Evolutionary conservation across 2,888 invertebrate genomes (phyloP), one percentile per base, ranked within the genome.

Genomic region (Notocelia uddmanniana): DNA sequence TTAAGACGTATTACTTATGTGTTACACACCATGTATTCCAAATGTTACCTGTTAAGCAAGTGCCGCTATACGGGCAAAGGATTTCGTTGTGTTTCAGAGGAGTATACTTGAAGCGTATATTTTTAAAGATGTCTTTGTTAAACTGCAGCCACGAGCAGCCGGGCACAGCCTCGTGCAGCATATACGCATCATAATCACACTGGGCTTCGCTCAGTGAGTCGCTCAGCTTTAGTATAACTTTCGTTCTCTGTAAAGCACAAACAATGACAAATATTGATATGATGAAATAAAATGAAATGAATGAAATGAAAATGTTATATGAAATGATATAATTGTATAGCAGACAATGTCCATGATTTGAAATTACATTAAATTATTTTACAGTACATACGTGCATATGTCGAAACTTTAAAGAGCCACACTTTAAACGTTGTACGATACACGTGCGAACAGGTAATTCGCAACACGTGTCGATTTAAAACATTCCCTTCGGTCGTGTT

Each of bases 11-110:
- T n/a, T n/a, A n/a, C n/a, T n/a, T n/a, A n/a, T n/a, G n/a, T n/a
- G n/a, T n/a, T n/a, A n/a, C n/a, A n/a, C 18, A 19, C 19, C 0
- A 18, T 5, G 23, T 8, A 6, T 54, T 3, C 3, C 1, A 2
- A 10, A 21, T 34, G 19, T 11, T 55, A 68, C 68, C 58, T 21
- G 48, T 34, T 11, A 50, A 37, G 45, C 59, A 68, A 15, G 10
- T 9, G 19, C 48, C 31, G 10, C 1, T 18, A 18, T 68, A 50
- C 13, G 50, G 59, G 23, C 68, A 68, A 6, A 37, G 34, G 21
- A 59, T n/a, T 37, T 68, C 58, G 18, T 55, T 45, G 13, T 58
- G 11, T 21, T 50, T 13, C 45, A 2, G n/a, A 45, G 45, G 45
- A 45, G n/a, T 31, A 31, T 5, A 8, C 3, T 31, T 31, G 8